Conservation (phyloP, 2,888 invertebrate species). For the Microplitis manilae region DNA sequence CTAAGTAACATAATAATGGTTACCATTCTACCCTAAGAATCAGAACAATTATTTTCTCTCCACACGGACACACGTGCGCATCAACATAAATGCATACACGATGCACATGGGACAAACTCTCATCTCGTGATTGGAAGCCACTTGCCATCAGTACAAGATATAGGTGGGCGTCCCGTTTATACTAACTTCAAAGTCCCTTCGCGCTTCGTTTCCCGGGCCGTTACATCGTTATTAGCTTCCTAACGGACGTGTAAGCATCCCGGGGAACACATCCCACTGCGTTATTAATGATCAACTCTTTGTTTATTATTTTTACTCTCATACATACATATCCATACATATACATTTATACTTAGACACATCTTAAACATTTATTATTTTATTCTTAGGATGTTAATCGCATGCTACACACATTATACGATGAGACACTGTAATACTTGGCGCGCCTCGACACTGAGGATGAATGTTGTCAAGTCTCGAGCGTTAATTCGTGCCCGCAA, state of each 20-base stretch:
- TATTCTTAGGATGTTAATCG: not conserved
- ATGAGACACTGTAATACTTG: slow-evolving; percentile 4
- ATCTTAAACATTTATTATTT: not conserved
- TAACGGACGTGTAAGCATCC: slow-evolving; percentile 62
- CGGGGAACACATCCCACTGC: slow-evolving; percentile 62
- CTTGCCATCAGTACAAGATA: slow-evolving; percentile 17
- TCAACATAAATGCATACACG: not conserved
- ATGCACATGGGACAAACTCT: slow-evolving; percentile 17
- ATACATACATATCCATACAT: not conserved
- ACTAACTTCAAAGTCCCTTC: slow-evolving; percentile 35
- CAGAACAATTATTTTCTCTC: no score
- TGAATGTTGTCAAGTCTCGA: slow-evolving; percentile 8
- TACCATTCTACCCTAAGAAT: no score
- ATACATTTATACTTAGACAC: not conserved
- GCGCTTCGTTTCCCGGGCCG: slow-evolving; percentile 56
- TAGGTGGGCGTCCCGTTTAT: slow-evolving; percentile 40
- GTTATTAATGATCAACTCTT: slow-evolving; percentile 64
- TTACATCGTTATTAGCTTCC: slow-evolving; percentile 65
- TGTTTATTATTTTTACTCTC: slow-evolving; percentile 53
- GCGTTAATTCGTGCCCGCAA: not conserved
- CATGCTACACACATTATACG: not conserved
- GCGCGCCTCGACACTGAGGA: not conserved
- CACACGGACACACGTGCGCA: not conserved
- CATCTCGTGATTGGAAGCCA: not conserved
- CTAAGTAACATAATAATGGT: no score